Evolutionary conservation across 2,888 invertebrate species (phyloP).

Genomic region (Brassicogethes aeneus): DNA sequence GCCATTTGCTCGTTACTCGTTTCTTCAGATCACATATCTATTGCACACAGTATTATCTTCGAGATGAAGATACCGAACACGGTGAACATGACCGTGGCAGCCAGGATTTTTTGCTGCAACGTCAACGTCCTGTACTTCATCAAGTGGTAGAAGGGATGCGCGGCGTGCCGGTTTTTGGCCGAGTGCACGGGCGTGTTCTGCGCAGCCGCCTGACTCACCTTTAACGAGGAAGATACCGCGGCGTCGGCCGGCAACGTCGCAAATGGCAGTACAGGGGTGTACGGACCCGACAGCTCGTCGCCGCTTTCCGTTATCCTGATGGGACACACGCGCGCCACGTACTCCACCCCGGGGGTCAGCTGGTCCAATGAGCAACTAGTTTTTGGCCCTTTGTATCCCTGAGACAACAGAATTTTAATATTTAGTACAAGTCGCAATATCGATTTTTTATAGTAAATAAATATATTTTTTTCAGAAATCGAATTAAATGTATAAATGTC

Average conservation of each 20-base stretch:
- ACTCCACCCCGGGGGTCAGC: conserved; percentile 66
- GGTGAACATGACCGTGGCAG: conserved; percentile 38
- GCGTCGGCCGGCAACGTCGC: conserved; percentile 41
- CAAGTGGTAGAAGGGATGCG: conserved; percentile 14
- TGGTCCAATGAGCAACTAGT: conserved; percentile 55
- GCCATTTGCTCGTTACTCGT: background rate
- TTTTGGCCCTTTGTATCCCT: conserved; percentile 61
- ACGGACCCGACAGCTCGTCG: conserved; percentile 59
- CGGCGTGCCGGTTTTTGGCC: conserved; percentile 17
- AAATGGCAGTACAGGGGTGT: conserved; percentile 57
- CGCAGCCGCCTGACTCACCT: conserved; percentile 1
- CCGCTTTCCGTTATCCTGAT: conserved; percentile 55
- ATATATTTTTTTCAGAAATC: too few species aligned
- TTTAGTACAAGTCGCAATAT: background rate
- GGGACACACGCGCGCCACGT: conserved; percentile 69
- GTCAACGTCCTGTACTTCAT: background rate
- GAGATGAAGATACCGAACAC: conserved; percentile 33
- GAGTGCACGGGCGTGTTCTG: conserved; percentile 15
- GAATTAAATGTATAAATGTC: too few species aligned
- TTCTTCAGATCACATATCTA: background rate
- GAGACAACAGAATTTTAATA: conserved; percentile 21
- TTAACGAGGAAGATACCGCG: conserved; percentile 34
- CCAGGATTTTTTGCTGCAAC: conserved; percentile 46
- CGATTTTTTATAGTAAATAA: background rate
- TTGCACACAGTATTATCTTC: conserved; percentile 16